Percentiles rank a stretch among this genome's conserved stretches.
Conservation (phyloP, 2,888 invertebrate genomes). For the Mactromeris polynyma region DNA sequence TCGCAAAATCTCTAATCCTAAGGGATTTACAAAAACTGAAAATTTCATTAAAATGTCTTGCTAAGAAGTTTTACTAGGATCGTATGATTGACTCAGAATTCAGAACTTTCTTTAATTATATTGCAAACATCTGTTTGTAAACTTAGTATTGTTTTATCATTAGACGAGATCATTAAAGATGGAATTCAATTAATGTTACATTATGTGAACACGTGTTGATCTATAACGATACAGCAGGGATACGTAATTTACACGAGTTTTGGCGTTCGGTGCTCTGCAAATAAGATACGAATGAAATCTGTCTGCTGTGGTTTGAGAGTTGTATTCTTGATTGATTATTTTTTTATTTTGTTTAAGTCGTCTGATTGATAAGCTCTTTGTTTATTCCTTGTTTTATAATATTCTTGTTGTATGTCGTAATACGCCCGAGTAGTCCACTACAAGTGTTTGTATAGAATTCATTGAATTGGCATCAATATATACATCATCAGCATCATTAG, state of each 20-base stretch:
- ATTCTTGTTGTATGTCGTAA: too few relatives aligned
- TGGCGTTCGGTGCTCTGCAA: not conserved
- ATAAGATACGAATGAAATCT: not conserved
- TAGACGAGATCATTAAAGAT: slow-evolving; percentile 26
- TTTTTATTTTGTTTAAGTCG: not conserved
- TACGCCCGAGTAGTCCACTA: too few relatives aligned
- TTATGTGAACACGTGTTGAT: slow-evolving; percentile 22
- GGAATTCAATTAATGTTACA: slow-evolving; percentile 41
- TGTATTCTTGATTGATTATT: not conserved
- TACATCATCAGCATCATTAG: not conserved
- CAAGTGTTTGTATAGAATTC: not conserved
- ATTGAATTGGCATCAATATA: not conserved
- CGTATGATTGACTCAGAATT: not conserved
- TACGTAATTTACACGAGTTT: slow-evolving; percentile 14
- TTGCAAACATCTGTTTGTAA: slow-evolving; percentile 22
- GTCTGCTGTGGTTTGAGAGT: not conserved
- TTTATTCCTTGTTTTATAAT: too few relatives aligned
- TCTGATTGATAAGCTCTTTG: not conserved
- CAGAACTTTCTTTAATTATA: slow-evolving; percentile 24
- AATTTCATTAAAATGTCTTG: not conserved
- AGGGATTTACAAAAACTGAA: not conserved
- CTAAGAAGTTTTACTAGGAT: not conserved
- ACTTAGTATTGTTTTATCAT: slow-evolving; percentile 24
- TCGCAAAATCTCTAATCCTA: not conserved
- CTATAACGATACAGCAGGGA: slow-evolving; percentile 29